Conservation (phyloP, 2,888 invertebrate genomes). For the Saturnia japonica region DNA sequence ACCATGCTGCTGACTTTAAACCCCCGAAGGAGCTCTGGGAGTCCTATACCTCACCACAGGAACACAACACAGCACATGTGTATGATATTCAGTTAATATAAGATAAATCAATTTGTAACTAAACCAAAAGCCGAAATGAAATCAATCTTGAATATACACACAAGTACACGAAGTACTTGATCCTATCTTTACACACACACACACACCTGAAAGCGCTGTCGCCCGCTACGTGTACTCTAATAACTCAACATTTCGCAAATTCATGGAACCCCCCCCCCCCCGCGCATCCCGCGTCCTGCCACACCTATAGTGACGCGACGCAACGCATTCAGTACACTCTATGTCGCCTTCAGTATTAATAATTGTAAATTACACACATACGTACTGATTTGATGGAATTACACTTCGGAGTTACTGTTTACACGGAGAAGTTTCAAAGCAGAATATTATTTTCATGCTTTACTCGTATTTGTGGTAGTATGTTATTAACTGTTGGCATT, state of each 20-base stretch:
- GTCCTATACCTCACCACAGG: too few species aligned
- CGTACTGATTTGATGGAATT: background rate
- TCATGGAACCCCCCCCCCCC: background rate
- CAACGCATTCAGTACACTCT: too few species aligned
- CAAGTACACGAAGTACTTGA: background rate
- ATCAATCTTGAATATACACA: background rate
- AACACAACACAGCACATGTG: too few species aligned
- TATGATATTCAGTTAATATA: too few species aligned
- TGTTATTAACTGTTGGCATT: background rate
- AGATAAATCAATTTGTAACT: too few species aligned
- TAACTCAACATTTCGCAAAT: constrained; percentile 25
- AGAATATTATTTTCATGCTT: background rate
- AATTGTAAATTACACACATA: background rate
- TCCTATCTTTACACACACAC: background rate
- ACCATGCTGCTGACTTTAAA: too few species aligned
- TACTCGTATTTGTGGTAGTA: background rate
- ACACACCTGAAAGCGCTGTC: background rate
- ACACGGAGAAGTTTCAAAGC: background rate
- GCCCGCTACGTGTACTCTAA: constrained; percentile 9
- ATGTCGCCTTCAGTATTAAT: background rate
- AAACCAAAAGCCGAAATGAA: background rate
- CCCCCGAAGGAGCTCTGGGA: too few species aligned
- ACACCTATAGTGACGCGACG: too few species aligned
- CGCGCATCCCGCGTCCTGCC: background rate
- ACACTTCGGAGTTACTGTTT: background rate